Conservation (phyloP, 2,797 vertebrate genomes). For the Coluber constrictor region DNA sequence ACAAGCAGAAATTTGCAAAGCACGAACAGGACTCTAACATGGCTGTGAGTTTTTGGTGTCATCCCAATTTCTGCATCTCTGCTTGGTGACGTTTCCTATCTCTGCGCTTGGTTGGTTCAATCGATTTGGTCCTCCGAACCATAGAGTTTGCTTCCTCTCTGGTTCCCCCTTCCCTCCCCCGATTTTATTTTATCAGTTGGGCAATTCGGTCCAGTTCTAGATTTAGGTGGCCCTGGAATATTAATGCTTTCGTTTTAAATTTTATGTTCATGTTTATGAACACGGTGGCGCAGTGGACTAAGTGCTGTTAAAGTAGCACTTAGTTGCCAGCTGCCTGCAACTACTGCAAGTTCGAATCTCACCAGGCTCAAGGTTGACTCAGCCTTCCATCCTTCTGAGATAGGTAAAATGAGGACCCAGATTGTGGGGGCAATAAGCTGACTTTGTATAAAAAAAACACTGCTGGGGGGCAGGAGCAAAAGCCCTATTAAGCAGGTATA, state of each 20-base stretch:
- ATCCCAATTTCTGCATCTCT: neutral
- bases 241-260: neutral
- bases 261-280: too few relatives aligned
- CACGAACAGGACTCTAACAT: conserved; percentile 16
- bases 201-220: neutral
- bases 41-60: neutral
- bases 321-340: too few relatives aligned
- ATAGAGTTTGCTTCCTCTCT: neutral
- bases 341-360: too few relatives aligned
- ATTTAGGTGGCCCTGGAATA: neutral
- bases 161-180: neutral
- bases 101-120: neutral
- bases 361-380: too few relatives aligned
- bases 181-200: neutral
- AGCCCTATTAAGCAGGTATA: too few relatives aligned
- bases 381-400: too few relatives aligned
- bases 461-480: too few relatives aligned
- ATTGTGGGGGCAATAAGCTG: too few relatives aligned
- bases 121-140: neutral
- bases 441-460: too few relatives aligned
- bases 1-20: conserved; percentile 12
- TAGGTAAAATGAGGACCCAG: too few relatives aligned
- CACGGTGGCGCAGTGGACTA: too few relatives aligned
- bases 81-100: neutral
- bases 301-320: too few relatives aligned